Conservation (phyloP, 2,888 invertebrate genomes). For the Volucella zonaria region DNA sequence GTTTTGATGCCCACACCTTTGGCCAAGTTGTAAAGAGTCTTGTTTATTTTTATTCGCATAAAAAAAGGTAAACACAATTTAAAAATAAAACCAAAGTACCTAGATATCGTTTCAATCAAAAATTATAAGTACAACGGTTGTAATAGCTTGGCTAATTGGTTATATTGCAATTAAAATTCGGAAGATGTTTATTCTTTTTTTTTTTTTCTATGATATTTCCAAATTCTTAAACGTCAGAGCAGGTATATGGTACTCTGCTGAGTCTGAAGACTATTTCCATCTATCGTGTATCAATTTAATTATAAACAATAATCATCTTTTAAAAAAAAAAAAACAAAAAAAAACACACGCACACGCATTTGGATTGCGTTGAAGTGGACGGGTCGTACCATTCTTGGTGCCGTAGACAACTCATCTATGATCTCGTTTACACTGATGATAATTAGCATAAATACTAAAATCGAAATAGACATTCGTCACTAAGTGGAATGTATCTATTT, state of each 20-base stretch:
- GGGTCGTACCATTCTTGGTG: neutral
- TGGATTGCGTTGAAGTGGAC: neutral
- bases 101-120: neutral
- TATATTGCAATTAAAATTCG: slow-evolving; percentile 31
- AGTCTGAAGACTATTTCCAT: slow-evolving; percentile 9
- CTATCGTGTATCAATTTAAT: neutral
- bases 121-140: neutral
- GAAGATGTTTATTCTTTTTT: slow-evolving; percentile 23
- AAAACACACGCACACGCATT: neutral
- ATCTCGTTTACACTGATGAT: slow-evolving; percentile 39
- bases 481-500: slow-evolving; percentile 19
- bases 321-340: slow-evolving; percentile 5
- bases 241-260: neutral
- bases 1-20: too few relatives aligned
- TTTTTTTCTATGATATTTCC: too few relatives aligned
- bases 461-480: slow-evolving; percentile 62
- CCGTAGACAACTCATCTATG: neutral
- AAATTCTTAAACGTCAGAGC: slow-evolving; percentile 12
- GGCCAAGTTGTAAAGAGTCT: too few relatives aligned
- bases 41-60: neutral
- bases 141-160: slow-evolving; percentile 43
- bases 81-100: slow-evolving; percentile 7
- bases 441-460: slow-evolving; percentile 40
- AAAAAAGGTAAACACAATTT: neutral
- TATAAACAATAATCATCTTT: slow-evolving; percentile 36